Percentiles rank a stretch among this genome's conserved stretches.
Conservation (phyloP, 1,140 invertebrate genomes). For the Orchesella cincta region DNA sequence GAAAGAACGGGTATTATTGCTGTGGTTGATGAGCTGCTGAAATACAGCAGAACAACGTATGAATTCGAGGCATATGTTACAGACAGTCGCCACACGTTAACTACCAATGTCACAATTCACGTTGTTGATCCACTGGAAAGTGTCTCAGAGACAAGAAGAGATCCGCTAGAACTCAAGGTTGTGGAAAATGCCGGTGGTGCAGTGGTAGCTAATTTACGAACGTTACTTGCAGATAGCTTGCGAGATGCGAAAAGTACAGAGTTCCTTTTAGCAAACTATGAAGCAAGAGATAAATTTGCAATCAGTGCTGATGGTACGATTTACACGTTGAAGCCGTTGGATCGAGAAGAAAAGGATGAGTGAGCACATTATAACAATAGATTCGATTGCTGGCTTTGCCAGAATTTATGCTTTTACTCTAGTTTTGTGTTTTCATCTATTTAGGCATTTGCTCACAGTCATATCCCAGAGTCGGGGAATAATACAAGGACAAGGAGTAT, state of each 20-base stretch:
- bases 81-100: slow-evolving; percentile 67
- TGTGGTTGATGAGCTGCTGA: slow-evolving; percentile 72
- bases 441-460: slow-evolving; percentile 67
- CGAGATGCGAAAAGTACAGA: slow-evolving; percentile 56
- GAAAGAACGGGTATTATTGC: slow-evolving; percentile 83
- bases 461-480: slow-evolving; percentile 71
- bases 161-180: slow-evolving; percentile 73
- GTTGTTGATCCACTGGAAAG: slow-evolving; percentile 74
- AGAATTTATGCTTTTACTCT: too few species aligned
- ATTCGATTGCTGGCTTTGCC: too few species aligned
- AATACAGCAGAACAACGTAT: slow-evolving; percentile 69
- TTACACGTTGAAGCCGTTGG: slow-evolving; percentile 71
- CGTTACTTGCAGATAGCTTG: slow-evolving; percentile 52
- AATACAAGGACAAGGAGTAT: slow-evolving; percentile 69
- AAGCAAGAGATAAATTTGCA: slow-evolving; percentile 72
- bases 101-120: slow-evolving; percentile 79
- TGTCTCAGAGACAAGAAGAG: slow-evolving; percentile 65
- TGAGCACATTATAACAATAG: too few species aligned
- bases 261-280: slow-evolving; percentile 77
- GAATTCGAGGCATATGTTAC: slow-evolving; percentile 80
- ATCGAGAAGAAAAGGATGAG: slow-evolving; percentile 71
- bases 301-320: slow-evolving; percentile 76
- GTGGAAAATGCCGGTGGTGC: slow-evolving; percentile 75
- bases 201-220: slow-evolving; percentile 67
- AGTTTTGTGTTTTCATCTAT: too few species aligned